Conservation (phyloP, 2,113 vertebrate genomes). For the Ailuropoda melanoleuca region DNA sequence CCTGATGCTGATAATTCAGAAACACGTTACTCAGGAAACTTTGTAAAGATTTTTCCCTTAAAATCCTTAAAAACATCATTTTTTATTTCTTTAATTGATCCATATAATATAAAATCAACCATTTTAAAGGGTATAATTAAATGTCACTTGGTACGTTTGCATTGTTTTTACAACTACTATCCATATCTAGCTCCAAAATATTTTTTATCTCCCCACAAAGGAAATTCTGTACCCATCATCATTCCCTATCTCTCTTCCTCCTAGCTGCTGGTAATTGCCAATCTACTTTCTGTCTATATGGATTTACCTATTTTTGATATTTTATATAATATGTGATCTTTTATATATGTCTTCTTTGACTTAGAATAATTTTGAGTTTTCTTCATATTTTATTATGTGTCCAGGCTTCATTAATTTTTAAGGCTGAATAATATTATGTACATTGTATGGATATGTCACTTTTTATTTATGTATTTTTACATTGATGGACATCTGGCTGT, state of each 20-base stretch:
- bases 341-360: neutral
- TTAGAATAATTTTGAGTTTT: neutral
- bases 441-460: neutral
- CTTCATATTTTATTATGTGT: neutral
- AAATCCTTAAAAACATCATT: neutral
- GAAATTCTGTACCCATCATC: neutral
- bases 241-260: neutral
- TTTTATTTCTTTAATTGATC: neutral
- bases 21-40: neutral
- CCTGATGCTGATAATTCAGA: neutral
- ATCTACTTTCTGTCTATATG: neutral
- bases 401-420: neutral
- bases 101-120: neutral
- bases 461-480: neutral
- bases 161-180: neutral
- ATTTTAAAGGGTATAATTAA: neutral
- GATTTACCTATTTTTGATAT: neutral
- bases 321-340: neutral
- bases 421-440: neutral
- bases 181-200: neutral
- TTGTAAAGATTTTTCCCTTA: neutral
- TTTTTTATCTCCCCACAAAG: neutral
- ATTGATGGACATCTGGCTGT: neutral
- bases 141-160: neutral
- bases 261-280: neutral